phyloP scores from a whole-genome alignment of 2,113 vertebrate genomes.

The Seriola rivoliana region DNA sequence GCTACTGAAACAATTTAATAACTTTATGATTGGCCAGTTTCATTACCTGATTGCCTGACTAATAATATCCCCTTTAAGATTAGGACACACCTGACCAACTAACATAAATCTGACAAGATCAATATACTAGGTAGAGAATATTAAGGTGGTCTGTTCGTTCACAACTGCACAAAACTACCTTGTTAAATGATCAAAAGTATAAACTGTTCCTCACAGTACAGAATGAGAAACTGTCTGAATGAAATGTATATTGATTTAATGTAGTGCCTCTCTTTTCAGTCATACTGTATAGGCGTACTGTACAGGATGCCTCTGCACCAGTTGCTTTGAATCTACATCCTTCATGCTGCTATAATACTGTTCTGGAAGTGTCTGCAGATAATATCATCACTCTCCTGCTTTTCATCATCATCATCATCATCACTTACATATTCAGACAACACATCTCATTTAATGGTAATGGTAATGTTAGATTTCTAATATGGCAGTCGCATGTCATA shows the following conservation, averaged over 20 bases:
- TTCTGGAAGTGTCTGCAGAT: slow-evolving; percentile 53
- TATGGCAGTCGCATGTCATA: slow-evolving; percentile 32
- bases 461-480: slow-evolving; percentile 14
- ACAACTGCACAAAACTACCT: slow-evolving; percentile 52
- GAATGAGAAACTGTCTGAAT: slow-evolving; percentile 63
- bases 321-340: slow-evolving; percentile 65
- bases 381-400: slow-evolving; percentile 47
- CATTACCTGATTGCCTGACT: slow-evolving; percentile 74
- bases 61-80: slow-evolving; percentile 32
- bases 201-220: slow-evolving; percentile 43
- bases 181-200: slow-evolving; percentile 28
- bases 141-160: slow-evolving; percentile 33
- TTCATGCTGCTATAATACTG: slow-evolving; percentile 66
- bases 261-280: slow-evolving; percentile 79
- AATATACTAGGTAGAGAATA: slow-evolving; percentile 9
- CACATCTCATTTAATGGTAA: slow-evolving; percentile 10
- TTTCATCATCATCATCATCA: slow-evolving; percentile 35
- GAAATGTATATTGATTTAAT: slow-evolving; percentile 71
- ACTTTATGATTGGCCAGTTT: slow-evolving; percentile 55
- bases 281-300: slow-evolving; percentile 69
- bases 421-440: slow-evolving; percentile 40
- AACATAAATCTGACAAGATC: slow-evolving; percentile 23
- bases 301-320: slow-evolving; percentile 63
- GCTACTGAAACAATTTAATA: slow-evolving; percentile 32
- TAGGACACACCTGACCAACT: slow-evolving; percentile 27